Conservation (phyloP, 1,140 invertebrate genomes). For the Venturia canescens region DNA sequence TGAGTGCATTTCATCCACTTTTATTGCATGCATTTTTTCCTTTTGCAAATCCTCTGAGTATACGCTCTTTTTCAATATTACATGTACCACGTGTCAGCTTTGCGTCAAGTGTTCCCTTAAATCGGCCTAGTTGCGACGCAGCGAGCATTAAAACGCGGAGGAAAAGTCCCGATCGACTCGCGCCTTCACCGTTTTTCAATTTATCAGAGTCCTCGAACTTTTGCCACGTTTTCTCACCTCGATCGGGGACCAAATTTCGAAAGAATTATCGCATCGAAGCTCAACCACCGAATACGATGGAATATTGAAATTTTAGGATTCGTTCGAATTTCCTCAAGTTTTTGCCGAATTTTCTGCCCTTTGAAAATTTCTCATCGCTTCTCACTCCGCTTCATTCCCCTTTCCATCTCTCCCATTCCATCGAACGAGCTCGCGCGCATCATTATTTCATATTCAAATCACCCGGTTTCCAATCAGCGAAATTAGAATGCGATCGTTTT, state of each 20-base stretch:
- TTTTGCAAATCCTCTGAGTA: background rate
- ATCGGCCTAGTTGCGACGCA: background rate
- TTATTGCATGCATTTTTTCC: constrained; percentile 24
- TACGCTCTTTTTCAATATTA: background rate
- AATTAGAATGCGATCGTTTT: constrained; percentile 47
- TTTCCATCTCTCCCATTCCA: background rate
- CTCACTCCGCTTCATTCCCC: background rate
- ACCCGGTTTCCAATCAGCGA: constrained; percentile 47
- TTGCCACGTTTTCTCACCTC: too few species aligned
- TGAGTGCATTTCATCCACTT: background rate
- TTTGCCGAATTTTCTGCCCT: too few species aligned
- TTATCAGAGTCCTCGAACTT: background rate
- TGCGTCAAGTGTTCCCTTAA: too few species aligned
- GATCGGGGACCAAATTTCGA: too few species aligned
- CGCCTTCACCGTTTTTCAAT: background rate
- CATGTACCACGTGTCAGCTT: background rate
- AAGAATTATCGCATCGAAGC: too few species aligned
- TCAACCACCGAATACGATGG: too few species aligned
- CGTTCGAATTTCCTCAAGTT: too few species aligned
- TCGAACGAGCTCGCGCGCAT: constrained; percentile 13
- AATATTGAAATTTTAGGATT: too few species aligned
- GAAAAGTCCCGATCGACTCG: background rate
- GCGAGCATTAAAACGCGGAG: background rate
- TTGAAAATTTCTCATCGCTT: background rate
- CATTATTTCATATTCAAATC: constrained; percentile 48